Conservation (phyloP, 2,797 vertebrate genomes). For the Microhierax caerulescens region DNA sequence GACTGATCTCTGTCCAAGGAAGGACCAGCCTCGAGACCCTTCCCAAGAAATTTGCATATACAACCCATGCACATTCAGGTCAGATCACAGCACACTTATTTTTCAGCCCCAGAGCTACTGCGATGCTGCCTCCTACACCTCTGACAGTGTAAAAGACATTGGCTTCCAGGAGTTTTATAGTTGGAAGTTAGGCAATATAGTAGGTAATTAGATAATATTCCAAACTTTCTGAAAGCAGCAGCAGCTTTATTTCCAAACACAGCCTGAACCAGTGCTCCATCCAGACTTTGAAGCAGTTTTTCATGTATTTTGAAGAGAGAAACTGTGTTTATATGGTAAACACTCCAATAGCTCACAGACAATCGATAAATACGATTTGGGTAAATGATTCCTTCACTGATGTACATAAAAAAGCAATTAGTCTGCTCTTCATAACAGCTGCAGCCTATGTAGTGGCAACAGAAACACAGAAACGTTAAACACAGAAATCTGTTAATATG, state of each 20-base stretch:
- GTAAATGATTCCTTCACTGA: background rate
- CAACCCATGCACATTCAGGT: background rate
- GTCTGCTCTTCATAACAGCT: background rate
- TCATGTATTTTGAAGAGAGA: background rate
- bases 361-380: background rate
- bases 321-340: background rate
- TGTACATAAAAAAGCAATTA: background rate
- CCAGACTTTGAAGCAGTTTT: background rate
- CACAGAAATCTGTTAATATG: background rate
- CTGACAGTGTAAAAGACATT: background rate
- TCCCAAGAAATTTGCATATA: background rate
- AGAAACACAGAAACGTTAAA: background rate
- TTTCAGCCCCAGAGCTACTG: background rate
- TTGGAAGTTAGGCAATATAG: background rate
- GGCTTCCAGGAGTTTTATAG: background rate
- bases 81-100: background rate
- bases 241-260: background rate
- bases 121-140: background rate
- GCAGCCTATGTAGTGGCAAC: background rate
- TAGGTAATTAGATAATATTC: background rate
- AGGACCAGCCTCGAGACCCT: background rate
- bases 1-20: background rate
- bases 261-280: background rate
- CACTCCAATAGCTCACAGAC: background rate
- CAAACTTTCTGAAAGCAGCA: background rate